Conservation (phyloP, 2,888 invertebrate genomes). For the Eupithecia tripunctaria region DNA sequence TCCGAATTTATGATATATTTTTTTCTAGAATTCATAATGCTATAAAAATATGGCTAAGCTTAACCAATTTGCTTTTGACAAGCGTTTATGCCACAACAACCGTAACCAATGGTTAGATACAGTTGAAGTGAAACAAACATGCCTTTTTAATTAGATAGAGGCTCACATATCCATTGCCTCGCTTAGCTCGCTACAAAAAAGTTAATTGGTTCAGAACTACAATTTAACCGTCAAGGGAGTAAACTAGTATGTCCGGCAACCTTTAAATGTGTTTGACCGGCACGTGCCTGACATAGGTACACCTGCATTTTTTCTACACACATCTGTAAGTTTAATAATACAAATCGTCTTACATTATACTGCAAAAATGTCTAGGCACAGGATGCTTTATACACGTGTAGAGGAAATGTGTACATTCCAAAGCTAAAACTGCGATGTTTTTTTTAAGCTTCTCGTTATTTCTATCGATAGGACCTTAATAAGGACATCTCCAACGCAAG, state of each 20-base stretch:
- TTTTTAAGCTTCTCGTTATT: slow-evolving; percentile 3
- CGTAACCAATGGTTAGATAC: not conserved
- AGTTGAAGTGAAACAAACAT: not conserved
- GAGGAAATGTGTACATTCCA: not conserved
- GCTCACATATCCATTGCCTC: slow-evolving; percentile 1
- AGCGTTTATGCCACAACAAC: not conserved
- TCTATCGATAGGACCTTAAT: slow-evolving; percentile 20
- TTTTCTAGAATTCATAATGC: not conserved
- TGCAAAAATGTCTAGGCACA: not conserved
- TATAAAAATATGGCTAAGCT: not conserved
- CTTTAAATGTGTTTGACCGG: slow-evolving; percentile 35
- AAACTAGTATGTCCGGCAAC: slow-evolving; percentile 37
- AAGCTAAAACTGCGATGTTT: slow-evolving; percentile 4
- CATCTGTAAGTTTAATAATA: slow-evolving; percentile 17
- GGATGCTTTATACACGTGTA: not conserved
- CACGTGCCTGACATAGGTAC: slow-evolving; percentile 40
- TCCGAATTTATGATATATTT: too few species aligned
- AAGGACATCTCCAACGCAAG: not conserved
- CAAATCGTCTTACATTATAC: not conserved
- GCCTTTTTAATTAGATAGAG: not conserved
- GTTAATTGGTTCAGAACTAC: slow-evolving; percentile 22
- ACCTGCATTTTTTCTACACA: slow-evolving; percentile 39
- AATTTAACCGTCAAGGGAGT: slow-evolving; percentile 16
- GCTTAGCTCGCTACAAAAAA: slow-evolving; percentile 14
- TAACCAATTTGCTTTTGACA: slow-evolving; percentile 2